These are phyloP conservation scores for Drosophila cognata DNA, from an alignment of 2,888 invertebrate genomes.

Conservation along the genomic window DNA sequence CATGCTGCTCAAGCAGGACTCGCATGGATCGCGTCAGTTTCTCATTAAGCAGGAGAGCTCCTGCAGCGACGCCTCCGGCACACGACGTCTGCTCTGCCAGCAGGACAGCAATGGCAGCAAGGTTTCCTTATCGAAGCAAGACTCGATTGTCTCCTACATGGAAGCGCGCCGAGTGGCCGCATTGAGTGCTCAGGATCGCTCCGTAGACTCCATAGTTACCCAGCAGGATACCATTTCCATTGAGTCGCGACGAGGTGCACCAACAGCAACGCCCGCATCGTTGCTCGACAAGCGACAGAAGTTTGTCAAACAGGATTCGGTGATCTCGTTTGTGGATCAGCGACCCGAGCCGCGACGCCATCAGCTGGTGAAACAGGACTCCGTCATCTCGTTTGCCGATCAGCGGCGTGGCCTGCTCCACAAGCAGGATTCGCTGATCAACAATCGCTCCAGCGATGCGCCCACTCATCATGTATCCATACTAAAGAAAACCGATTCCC, in stretches of 20 bases:
- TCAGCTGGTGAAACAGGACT: conserved; percentile 85
- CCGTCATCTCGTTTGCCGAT: conserved; percentile 85
- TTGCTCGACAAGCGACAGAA: conserved; percentile 84
- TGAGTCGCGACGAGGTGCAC: conserved; percentile 80
- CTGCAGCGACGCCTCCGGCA: conserved; percentile 84
- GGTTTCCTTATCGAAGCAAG: conserved; percentile 84
- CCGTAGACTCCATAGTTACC: conserved; percentile 72
- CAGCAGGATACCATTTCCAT: conserved; percentile 83
- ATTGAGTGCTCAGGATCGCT: conserved; percentile 42
- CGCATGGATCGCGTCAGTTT: conserved; percentile 84
- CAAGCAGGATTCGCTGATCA: conserved; percentile 85
- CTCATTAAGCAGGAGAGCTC: conserved; percentile 85
- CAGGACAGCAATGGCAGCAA: conserved; percentile 85
- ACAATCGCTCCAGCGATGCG: conserved; percentile 83
- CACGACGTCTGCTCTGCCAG: conserved; percentile 82
- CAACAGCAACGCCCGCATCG: conserved; percentile 57
- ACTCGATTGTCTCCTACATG: conserved; percentile 85
- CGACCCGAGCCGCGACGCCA: conserved; percentile 84
- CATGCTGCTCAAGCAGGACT: conserved; percentile 85
- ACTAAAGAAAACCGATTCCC: conserved; percentile 85
- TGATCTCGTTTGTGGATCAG: conserved; percentile 85
- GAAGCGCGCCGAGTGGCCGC: conserved; percentile 81
- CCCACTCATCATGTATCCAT: conserved; percentile 84
- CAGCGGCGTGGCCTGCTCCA: conserved; percentile 83
- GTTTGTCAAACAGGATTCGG: conserved; percentile 85